A percentile compares a stretch with the other conserved stretches of the same genome.
Evolutionary conservation across 2,113 vertebrate genomes (phyloP).

Genomic region (Nycticorax nycticorax): DNA sequence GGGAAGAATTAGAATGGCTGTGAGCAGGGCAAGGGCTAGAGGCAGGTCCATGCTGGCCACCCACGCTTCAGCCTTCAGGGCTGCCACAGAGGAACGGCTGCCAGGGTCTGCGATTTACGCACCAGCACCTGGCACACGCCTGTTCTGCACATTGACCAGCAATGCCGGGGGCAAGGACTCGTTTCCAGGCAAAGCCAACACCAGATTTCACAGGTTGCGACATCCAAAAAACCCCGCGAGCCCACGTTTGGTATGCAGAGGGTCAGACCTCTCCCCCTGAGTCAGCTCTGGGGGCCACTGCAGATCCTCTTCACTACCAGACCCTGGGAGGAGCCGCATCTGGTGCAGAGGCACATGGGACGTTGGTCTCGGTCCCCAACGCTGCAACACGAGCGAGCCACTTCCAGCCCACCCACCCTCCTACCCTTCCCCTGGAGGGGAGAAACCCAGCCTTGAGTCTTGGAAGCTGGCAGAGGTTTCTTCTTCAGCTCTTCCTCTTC

Average conservation of each 20-base stretch:
- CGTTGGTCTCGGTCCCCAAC: not conserved
- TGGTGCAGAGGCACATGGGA: not conserved
- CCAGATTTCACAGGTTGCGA: slow-evolving; percentile 48
- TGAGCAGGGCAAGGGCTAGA: not conserved
- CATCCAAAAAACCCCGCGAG: not conserved
- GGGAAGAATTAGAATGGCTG: not conserved
- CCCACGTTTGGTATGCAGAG: not conserved
- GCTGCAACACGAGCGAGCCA: fast-evolving
- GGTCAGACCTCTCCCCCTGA: not conserved
- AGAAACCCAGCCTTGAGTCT: not conserved
- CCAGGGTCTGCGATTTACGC: not conserved
- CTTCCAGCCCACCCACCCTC: fast-evolving
- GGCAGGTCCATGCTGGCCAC: fast-evolving
- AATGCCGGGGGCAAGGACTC: not conserved
- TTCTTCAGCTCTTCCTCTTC: not conserved
- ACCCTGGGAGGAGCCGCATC: not conserved
- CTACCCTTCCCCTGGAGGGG: not conserved
- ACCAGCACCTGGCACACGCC: not conserved
- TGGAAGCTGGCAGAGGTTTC: not conserved
- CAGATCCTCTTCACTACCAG: not conserved
- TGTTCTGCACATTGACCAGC: not conserved
- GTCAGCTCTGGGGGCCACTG: not conserved
- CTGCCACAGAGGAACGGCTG: not conserved
- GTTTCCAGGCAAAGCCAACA: slow-evolving; percentile 22
- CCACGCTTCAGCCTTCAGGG: not conserved